phyloP scores from a whole-genome alignment of 2,797 vertebrate genomes.

The Peromyscus eremicus region DNA sequence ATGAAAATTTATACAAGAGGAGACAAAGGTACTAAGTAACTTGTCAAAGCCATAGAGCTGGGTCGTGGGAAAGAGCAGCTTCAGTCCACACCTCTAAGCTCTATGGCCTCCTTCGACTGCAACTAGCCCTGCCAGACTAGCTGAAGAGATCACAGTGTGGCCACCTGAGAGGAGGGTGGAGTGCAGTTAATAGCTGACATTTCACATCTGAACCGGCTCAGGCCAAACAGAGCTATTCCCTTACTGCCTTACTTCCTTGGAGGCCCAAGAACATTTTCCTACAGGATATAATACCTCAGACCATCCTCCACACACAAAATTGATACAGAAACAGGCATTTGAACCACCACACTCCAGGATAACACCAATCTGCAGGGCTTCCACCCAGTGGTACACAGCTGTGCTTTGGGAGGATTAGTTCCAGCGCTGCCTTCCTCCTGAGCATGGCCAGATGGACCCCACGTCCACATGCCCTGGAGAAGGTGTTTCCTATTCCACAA shows the following conservation, averaged over 20 bases:
- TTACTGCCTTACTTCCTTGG: neutral
- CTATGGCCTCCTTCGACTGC: neutral
- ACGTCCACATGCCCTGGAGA: neutral
- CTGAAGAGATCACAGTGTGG: neutral
- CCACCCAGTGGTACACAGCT: neutral
- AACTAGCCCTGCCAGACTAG: neutral
- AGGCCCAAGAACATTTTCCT: no score
- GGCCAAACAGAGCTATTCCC: neutral
- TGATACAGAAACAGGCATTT: no score
- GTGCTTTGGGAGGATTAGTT: neutral
- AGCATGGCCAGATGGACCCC: neutral
- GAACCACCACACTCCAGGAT: no score
- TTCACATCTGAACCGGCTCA: neutral
- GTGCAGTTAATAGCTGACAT: neutral
- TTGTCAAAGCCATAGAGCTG: neutral
- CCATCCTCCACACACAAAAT: neutral
- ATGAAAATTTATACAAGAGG: neutral
- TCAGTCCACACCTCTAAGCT: neutral
- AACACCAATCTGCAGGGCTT: neutral
- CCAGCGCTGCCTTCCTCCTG: neutral
- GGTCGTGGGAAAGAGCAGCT: neutral
- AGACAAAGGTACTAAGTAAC: neutral
- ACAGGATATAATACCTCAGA: neutral
- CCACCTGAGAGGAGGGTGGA: accelerated
- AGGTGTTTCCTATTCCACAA: neutral